Conservation (phyloP, 2,888 invertebrate species). For the Agrochola lychnidis region DNA sequence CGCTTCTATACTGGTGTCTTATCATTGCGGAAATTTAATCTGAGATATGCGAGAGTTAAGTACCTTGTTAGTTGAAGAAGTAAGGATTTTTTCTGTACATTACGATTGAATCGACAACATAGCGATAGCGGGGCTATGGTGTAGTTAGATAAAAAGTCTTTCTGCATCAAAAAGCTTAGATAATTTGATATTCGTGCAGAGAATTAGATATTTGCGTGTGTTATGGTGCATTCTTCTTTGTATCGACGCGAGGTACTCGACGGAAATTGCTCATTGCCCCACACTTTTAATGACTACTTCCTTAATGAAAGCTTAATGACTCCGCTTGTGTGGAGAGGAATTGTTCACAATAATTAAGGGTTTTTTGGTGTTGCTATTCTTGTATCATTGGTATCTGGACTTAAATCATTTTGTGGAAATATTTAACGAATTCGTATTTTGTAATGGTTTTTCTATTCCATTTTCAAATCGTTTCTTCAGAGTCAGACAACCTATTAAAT, state of each 20-base stretch:
- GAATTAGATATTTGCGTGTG: constrained; percentile 67
- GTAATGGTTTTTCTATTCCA: constrained; percentile 12
- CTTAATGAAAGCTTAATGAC: constrained; percentile 87
- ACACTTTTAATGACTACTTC: constrained; percentile 86
- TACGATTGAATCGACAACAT: constrained; percentile 8
- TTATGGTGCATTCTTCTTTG: constrained; percentile 62
- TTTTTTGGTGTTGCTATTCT: constrained; percentile 50
- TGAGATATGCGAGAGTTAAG: not conserved
- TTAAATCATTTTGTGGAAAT: constrained; percentile 7
- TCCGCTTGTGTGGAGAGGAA: constrained; percentile 70
- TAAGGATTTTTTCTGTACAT: constrained; percentile 14
- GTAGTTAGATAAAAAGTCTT: constrained; percentile 35
- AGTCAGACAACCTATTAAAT: constrained; percentile 27
- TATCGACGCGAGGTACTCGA: constrained; percentile 69
- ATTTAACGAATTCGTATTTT: not conserved
- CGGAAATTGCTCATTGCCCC: constrained; percentile 87
- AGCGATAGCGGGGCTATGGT: not conserved
- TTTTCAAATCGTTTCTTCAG: constrained; percentile 24
- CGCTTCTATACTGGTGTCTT: not conserved
- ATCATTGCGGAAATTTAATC: constrained; percentile 12
- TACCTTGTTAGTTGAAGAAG: not conserved
- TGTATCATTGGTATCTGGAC: constrained; percentile 17
- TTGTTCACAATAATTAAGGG: constrained; percentile 59
- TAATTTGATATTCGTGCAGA: constrained; percentile 50
- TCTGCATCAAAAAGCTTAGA: constrained; percentile 54